Evolutionary conservation across 2,888 invertebrate species (phyloP).

Genomic region (Argyra leucocephala): DNA sequence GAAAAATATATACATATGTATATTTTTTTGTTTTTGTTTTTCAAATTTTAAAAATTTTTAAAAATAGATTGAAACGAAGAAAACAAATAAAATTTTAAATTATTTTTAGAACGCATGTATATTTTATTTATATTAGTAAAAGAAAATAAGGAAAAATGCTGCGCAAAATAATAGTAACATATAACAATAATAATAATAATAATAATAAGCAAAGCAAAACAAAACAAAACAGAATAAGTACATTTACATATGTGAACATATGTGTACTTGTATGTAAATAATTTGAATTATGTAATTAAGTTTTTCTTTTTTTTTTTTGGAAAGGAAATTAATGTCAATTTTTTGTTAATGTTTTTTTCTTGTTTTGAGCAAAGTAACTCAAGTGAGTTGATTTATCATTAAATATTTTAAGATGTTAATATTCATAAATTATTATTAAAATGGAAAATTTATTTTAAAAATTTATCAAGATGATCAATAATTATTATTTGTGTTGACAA

Average conservation of each 20-base stretch:
- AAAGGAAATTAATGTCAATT: background rate
- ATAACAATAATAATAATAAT: background rate
- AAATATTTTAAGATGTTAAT: no score
- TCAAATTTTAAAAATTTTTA: no score
- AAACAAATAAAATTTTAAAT: background rate
- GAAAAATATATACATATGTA: no score
- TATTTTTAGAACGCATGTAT: background rate
- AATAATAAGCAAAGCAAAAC: background rate
- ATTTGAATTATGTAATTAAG: background rate
- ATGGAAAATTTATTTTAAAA: no score
- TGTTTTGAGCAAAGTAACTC: no score
- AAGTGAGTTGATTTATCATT: no score
- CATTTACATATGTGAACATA: no score
- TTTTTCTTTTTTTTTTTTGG: background rate
- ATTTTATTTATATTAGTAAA: background rate
- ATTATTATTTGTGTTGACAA: no score
- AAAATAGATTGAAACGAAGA: background rate
- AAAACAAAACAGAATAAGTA: no score
- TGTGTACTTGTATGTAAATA: background rate
- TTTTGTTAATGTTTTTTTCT: no score
- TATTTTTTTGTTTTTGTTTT: background rate
- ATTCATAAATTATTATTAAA: no score
- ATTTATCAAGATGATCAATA: no score
- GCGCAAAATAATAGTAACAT: slow-evolving; percentile 4
- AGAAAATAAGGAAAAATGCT: background rate